Evolutionary conservation across 2,797 vertebrate genomes (phyloP).

Genomic region (Sebastes melanostomus): DNA sequence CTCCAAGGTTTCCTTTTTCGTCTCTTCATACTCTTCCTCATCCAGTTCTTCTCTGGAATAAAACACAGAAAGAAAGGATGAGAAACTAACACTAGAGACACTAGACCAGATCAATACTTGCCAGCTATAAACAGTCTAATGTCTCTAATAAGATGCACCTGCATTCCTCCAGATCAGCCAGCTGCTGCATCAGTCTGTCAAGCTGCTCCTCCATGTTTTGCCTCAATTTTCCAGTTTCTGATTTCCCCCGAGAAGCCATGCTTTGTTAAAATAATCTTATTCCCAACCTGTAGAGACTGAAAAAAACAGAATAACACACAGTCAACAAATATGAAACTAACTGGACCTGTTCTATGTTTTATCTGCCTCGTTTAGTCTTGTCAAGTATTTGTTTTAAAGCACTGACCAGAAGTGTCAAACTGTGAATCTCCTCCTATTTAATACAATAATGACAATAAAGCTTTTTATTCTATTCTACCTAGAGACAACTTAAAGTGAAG

Average conservation of each 20-base stretch:
- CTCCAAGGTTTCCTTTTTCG: slow-evolving; percentile 96
- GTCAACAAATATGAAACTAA: rapidly evolving
- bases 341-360: too few relatives aligned
- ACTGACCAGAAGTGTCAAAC: too few relatives aligned
- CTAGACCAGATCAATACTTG: neutral
- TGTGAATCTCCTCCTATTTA: too few relatives aligned
- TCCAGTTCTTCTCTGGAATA: slow-evolving; percentile 91
- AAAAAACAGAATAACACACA: neutral
- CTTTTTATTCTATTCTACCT: too few relatives aligned
- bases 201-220: slow-evolving; percentile 98
- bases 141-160: slow-evolving; percentile 79
- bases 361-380: too few relatives aligned
- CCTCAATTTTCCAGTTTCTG: slow-evolving; percentile 93
- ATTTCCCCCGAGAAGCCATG: slow-evolving; percentile 97
- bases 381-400: too few relatives aligned
- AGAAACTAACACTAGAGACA: neutral
- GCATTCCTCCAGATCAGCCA: slow-evolving; percentile 97
- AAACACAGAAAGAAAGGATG: neutral
- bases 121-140: neutral
- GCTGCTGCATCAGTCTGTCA: slow-evolving; percentile 96
- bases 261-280: slow-evolving; percentile 24
- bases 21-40: slow-evolving; percentile 95
- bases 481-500: neutral
- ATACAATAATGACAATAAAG: too few relatives aligned
- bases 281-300: neutral